phyloP scores from a whole-genome alignment of 2,797 vertebrate genomes.

The Diceros bicornis region DNA sequence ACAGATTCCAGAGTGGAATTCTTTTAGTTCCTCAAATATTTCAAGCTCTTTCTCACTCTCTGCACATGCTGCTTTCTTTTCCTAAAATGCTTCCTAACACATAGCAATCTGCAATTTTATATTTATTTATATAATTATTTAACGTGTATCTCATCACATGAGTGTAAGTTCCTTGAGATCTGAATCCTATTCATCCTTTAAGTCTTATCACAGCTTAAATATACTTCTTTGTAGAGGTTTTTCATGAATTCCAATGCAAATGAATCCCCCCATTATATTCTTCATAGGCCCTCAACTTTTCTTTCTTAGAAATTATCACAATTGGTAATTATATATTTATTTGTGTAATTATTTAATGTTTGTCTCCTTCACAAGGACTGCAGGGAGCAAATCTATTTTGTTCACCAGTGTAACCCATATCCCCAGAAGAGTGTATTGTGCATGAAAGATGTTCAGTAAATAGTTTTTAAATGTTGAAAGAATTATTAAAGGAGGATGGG shows the following conservation, averaged over 20 bases:
- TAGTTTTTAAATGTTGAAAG: not conserved
- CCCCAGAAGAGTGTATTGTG: not conserved
- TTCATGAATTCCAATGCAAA: not conserved
- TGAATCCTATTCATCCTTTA: not conserved
- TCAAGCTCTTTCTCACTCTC: not conserved
- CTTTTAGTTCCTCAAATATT: not conserved
- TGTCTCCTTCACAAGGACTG: not conserved
- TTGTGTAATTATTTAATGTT: not conserved
- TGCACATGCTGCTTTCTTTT: not conserved
- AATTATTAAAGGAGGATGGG: not conserved
- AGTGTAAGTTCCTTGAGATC: not conserved
- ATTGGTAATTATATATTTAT: not conserved
- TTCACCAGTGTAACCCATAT: not conserved
- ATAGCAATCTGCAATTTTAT: not conserved
- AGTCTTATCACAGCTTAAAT: not conserved
- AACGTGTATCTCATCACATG: not conserved
- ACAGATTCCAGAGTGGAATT: not conserved
- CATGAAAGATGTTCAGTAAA: not conserved
- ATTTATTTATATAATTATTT: not conserved
- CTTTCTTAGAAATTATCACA: not conserved
- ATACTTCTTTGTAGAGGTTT: not conserved
- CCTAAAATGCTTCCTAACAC: conserved; percentile 20
- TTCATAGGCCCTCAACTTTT: not conserved
- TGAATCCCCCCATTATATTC: not conserved
- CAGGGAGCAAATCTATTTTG: not conserved